Evolutionary conservation across 2,888 invertebrate species (phyloP).

Genomic region (Chydorus sphaericus): DNA sequence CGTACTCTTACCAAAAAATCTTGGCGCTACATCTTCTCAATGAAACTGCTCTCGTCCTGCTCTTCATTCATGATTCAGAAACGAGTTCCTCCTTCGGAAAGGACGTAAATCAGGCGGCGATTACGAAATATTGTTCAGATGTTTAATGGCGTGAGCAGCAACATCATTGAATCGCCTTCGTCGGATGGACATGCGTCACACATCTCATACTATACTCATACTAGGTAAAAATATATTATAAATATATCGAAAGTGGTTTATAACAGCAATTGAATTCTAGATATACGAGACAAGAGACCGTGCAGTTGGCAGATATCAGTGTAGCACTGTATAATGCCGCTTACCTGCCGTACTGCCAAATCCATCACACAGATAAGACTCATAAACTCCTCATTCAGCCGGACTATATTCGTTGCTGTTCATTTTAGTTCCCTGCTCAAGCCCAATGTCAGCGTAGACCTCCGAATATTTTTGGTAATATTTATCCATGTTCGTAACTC

Average conservation of each 20-base stretch:
- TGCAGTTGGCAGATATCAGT: slow-evolving; percentile 41
- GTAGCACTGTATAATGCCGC: slow-evolving; percentile 41
- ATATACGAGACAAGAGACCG: slow-evolving; percentile 20
- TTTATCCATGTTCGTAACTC: too few relatives aligned
- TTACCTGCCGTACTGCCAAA: slow-evolving; percentile 29
- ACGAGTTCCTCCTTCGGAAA: background rate
- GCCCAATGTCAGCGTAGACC: slow-evolving; percentile 50
- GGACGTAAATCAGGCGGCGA: background rate
- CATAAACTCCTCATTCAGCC: slow-evolving; percentile 39
- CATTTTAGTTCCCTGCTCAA: slow-evolving; percentile 50
- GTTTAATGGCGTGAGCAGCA: background rate
- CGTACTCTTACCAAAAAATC: background rate
- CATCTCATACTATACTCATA: slow-evolving; percentile 51
- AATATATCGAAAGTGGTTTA: background rate
- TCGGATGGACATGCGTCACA: slow-evolving; percentile 31
- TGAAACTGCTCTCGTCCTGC: slow-evolving; percentile 38
- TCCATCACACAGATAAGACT: slow-evolving; percentile 24
- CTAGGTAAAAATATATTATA: slow-evolving; percentile 41
- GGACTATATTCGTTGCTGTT: slow-evolving; percentile 46
- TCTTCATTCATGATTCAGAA: too few relatives aligned
- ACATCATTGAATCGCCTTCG: slow-evolving; percentile 19
- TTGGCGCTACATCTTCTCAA: background rate
- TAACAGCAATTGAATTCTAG: slow-evolving; percentile 25
- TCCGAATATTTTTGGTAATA: slow-evolving; percentile 35
- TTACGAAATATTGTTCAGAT: background rate